Conservation (phyloP, 2,113 vertebrate genomes). For the Aptenodytes forsteri region DNA sequence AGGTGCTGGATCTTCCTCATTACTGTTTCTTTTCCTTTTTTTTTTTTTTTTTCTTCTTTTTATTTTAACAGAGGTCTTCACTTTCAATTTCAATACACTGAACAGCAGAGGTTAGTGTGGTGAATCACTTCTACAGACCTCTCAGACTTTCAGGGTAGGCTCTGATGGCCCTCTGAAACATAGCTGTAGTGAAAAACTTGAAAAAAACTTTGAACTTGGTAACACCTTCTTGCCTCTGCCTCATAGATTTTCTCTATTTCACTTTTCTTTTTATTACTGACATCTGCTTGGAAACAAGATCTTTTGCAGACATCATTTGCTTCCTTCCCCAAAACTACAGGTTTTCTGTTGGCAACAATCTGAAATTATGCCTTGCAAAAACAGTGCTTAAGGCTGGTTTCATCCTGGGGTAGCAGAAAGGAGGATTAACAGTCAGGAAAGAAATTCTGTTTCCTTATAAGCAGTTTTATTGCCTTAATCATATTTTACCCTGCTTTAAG, state of each 20-base stretch:
- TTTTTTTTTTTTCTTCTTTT: not conserved
- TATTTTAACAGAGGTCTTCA: not conserved
- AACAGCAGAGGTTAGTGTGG: not conserved
- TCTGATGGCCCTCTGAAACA: not conserved
- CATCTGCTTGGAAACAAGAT: not conserved
- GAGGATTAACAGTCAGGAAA: not conserved
- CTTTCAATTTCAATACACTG: not conserved
- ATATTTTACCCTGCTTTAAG: not conserved
- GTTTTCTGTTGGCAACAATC: not conserved
- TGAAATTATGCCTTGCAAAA: not conserved
- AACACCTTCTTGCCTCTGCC: not conserved
- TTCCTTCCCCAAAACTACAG: not conserved
- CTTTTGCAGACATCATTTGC: not conserved
- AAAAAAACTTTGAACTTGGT: not conserved
- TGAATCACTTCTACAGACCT: not conserved
- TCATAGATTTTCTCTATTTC: not conserved
- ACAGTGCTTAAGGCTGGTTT: not conserved
- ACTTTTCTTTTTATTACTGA: not conserved
- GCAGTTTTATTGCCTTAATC: not conserved
- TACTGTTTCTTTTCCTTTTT: not conserved
- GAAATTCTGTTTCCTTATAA: not conserved
- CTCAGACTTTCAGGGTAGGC: not conserved
- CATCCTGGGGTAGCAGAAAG: not conserved
- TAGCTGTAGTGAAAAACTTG: not conserved
- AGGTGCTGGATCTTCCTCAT: not conserved